Percentiles rank a stretch among this genome's conserved stretches.
These are phyloP conservation scores for Rhamphomyia laevipes DNA, from an alignment of 2,888 invertebrate species.

Conservation along the genomic window DNA sequence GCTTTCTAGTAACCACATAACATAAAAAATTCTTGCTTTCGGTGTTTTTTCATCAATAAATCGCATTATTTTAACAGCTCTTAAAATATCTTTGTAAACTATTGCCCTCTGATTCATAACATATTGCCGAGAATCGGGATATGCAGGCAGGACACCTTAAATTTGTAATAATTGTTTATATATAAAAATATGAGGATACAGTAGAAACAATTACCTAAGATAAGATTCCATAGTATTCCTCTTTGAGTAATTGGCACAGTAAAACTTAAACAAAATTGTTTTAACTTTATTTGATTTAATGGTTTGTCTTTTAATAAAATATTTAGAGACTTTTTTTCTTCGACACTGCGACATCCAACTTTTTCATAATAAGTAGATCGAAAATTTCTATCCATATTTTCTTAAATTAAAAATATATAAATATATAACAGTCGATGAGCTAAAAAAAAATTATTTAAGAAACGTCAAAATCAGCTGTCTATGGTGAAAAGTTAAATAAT, in stretches of 20 bases:
- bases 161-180: conserved; percentile 14
- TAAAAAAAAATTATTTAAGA: too few species aligned
- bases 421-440: too few species aligned
- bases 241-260: conserved; percentile 73
- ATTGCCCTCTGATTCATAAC: conserved; percentile 61
- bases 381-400: conserved; percentile 53
- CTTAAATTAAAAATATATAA: too few species aligned
- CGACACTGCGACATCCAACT: conserved; percentile 81
- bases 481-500: too few species aligned
- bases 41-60: conserved; percentile 52
- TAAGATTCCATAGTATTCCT: conserved; percentile 68
- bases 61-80: conserved; percentile 56
- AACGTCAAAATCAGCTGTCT: too few species aligned
- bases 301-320: conserved; percentile 77
- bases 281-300: conserved; percentile 63
- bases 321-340: conserved; percentile 82
- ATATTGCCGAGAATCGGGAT: conserved; percentile 62
- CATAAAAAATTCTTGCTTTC: conserved; percentile 54
- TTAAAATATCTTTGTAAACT: conserved; percentile 62
- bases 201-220: conserved; percentile 65
- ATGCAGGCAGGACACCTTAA: conserved; percentile 64
- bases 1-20: conserved; percentile 72
- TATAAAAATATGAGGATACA: not conserved
- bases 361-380: conserved; percentile 74
- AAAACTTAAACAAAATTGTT: conserved; percentile 75